Base-by-base conservation (phyloP, 2,797 vertebrate species). In the Loris lydekkerianus region DNA sequence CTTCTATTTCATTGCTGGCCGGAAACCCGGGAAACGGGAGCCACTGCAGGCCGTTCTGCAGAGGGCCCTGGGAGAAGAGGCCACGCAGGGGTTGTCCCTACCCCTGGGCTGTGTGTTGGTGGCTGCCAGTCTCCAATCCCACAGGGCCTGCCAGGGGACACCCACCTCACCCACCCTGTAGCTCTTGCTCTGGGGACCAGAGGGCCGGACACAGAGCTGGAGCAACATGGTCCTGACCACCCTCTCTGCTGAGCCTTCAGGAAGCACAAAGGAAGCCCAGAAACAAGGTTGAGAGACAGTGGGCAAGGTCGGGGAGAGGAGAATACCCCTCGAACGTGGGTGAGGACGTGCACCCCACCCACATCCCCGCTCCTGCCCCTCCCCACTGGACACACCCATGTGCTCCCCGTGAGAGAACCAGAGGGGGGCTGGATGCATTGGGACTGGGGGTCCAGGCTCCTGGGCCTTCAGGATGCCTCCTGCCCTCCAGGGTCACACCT, bases 1-100 rank as follows among this genome's bases (percentile, higher is more conserved):
- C 86, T 37, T 98, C 85, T 98, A 96, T 37, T 87, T 97, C 76
- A 0, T 9, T 0, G 82, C 18, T 1, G 98, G 98, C 46, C 87
- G 34, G 13, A 96, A 90, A 34, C 58, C 0, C 0, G 86, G 96
- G 23, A 81, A 14, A 0, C 0, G 76, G 3, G 0, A 63, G 78
- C 53, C 93, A 0, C 72, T 96, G 37, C 1, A 0, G 3, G 20
- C 1, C 0, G 31, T 86, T 0, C 73, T 98, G 15, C 76, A 10
- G 63, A 83, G 82, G 46, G 91, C 93, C 6, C 88, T 97, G 78
- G 82, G 73, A 34, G 95, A 86, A 40, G 40, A 20, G 9, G 0
- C 43, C 7, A n/a, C 1, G 31, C 53, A 53, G 2, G 67, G 76
- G 5, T 10, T 70, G 29, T 23, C 69, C 60, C 75, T 94, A 60